phyloP scores from a whole-genome alignment of 53 echinoderm and acorn worm genomes.

The Antedon mediterranea region DNA sequence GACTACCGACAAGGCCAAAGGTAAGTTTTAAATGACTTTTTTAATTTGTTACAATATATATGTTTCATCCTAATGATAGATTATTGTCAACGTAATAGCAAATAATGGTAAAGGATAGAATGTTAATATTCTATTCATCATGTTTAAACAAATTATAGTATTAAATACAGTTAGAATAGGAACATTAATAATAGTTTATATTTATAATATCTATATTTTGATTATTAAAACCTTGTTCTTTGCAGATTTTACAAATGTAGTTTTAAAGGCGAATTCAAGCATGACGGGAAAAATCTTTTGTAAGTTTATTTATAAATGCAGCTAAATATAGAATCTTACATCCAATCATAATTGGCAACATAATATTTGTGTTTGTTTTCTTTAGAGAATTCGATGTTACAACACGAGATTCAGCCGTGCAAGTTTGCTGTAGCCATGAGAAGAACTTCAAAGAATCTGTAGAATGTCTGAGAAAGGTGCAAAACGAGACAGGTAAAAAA shows the following conservation, averaged over 20 bases:
- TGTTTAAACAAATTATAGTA: too few species aligned
- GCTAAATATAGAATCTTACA: too few species aligned
- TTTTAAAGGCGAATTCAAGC: not conserved
- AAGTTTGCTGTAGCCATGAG: not conserved
- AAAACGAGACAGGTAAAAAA: not conserved
- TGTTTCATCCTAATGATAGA: too few species aligned
- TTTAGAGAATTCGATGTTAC: not conserved
- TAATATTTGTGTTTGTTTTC: not conserved
- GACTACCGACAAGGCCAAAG: not conserved
- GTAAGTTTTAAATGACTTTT: not conserved
- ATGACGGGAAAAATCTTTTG: not conserved
- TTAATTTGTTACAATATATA: too few species aligned
- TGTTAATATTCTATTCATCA: too few species aligned
- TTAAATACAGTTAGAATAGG: too few species aligned
- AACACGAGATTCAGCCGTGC: not conserved
- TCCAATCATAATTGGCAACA: too few species aligned
- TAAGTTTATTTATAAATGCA: not conserved
- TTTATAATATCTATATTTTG: not conserved
- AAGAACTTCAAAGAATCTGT: not conserved
- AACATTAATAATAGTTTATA: not conserved
- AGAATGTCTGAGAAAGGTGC: not conserved
- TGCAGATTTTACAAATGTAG: not conserved
- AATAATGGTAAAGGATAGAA: too few species aligned
- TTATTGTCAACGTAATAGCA: too few species aligned
- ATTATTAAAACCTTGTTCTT: not conserved